Base-by-base conservation (phyloP, 2,113 vertebrate species). In the Echinops telfairi region DNA sequence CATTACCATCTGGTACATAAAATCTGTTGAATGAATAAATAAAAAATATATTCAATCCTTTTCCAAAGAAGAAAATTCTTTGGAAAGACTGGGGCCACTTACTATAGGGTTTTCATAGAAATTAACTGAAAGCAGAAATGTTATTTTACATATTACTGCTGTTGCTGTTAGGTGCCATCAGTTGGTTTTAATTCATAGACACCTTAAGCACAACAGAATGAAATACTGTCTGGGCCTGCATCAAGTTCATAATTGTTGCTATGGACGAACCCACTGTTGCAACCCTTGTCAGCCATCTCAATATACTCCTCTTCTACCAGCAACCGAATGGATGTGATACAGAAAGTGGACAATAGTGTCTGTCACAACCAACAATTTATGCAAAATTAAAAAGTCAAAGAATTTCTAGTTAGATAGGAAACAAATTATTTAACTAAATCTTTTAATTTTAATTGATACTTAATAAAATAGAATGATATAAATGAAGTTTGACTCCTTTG, bases 1-100 rank as follows among this genome's bases (percentile, higher is more conserved):
- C 40, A 31, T 62, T 80, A 83, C 64, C 47, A 90, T 27, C 43
- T 47, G 43, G 43, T 47, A 47, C 43, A 47, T 47, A 94, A 92
- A 90, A 92, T 47, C 58, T 84, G 10, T 1, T 88, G 27, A 88
- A 82, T 43, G 70, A 92, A 90, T 88, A 83, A 90, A n/a, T 81
- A 38, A 90, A 79, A 86, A 38, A 10, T 25, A 80, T 3, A 58
- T n/a, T 81, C 5, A 43, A 73, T 81, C 12, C 27, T 36, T 29
- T n/a, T 47, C 43, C 43, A 84, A 36, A 84, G 6, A 38, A 92
- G 29, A 80, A 84, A 89, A 80, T 19, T 83, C 16, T 77, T 40
- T 83, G 40, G 53, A 78, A 90, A 90, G 19, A 89, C 20, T 70
- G 62, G 23, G 36, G 80, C 43, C n/a, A 80, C 23, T 80, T 94